These are phyloP conservation scores for Thinocorus orbignyianus DNA, from an alignment of 2,113 vertebrate genomes.

Conservation along the genomic window DNA sequence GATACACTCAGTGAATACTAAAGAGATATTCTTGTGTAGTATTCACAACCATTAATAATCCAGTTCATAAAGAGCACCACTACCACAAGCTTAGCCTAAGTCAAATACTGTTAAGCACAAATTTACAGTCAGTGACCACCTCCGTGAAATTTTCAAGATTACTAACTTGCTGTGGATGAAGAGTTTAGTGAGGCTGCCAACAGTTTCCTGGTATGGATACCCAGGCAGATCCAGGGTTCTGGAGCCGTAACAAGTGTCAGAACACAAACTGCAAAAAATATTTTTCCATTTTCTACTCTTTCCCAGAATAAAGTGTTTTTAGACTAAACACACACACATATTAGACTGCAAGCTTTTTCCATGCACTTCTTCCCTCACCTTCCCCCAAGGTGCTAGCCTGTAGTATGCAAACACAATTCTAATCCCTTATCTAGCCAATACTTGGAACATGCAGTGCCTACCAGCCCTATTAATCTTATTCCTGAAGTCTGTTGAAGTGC, in stretches of 20 bases:
- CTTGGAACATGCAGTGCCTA: fast-evolving
- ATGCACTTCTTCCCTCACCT: neutral
- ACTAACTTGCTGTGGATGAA: neutral
- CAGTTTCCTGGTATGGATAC: neutral
- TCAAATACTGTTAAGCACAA: neutral
- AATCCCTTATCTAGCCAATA: neutral
- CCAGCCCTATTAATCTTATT: neutral
- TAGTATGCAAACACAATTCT: fast-evolving
- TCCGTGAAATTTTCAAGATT: neutral
- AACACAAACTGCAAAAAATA: neutral
- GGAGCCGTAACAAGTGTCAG: neutral
- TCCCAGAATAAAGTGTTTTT: neutral
- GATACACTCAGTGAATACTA: neutral
- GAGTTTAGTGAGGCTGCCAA: neutral
- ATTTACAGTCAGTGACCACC: neutral
- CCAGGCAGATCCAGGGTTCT: neutral
- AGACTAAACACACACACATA: neutral
- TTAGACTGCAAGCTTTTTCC: neutral
- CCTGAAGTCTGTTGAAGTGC: neutral
- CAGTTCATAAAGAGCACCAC: neutral
- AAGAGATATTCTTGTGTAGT: neutral
- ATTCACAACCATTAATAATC: neutral
- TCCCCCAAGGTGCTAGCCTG: neutral
- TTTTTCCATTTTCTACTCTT: neutral
- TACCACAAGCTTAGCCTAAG: neutral